phyloP scores from a whole-genome alignment of 2,797 vertebrate species.

The Phoeniculus purpureus region DNA sequence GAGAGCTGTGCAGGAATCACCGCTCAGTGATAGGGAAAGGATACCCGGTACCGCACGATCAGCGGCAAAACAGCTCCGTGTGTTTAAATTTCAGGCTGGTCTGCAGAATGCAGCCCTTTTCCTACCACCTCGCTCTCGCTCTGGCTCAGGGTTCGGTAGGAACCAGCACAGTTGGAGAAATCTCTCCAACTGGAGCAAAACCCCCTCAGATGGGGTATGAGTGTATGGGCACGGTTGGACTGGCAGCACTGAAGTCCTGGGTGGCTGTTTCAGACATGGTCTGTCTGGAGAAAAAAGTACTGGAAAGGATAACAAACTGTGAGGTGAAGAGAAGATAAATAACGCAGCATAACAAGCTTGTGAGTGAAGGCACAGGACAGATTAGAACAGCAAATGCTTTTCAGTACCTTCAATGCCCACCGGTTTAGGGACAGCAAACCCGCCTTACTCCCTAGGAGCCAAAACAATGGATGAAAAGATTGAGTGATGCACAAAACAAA shows the following conservation, averaged over 20 bases:
- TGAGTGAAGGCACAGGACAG: background rate
- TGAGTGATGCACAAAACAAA: background rate
- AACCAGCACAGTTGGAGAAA: background rate
- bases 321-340: background rate
- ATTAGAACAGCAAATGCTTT: background rate
- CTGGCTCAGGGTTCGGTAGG: background rate
- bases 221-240: background rate
- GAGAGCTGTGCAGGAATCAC: background rate
- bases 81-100: background rate
- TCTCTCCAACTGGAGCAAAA: background rate
- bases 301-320: background rate
- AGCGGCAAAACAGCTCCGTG: background rate
- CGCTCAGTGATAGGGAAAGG: background rate
- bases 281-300: background rate
- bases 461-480: background rate
- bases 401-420: background rate
- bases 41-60: no score
- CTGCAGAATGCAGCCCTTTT: background rate
- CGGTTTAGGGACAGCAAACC: background rate
- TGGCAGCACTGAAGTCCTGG: background rate
- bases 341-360: background rate
- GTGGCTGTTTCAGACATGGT: background rate
- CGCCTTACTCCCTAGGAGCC: background rate
- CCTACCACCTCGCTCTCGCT: background rate
- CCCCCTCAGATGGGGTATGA: background rate